Percentiles rank a stretch among this genome's conserved stretches.
Conservation (phyloP, 2,113 vertebrate genomes). For the Pelobates fuscus region DNA sequence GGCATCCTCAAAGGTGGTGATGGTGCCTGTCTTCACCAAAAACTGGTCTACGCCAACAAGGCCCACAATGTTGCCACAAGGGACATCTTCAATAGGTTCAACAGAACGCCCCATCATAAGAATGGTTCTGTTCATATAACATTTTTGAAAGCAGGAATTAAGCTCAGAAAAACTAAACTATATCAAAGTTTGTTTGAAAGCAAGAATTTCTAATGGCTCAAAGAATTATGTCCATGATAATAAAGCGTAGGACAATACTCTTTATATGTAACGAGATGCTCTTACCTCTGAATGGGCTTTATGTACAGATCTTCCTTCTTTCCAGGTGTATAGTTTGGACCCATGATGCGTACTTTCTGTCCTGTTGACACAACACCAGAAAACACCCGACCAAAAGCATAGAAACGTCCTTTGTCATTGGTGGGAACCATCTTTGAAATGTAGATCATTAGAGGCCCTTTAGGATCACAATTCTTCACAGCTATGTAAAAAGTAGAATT, state of each 20-base stretch:
- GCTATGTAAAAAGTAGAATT: constrained; percentile 48
- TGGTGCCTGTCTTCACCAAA: no score
- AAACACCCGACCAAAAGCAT: constrained; percentile 65
- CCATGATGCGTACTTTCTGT: constrained; percentile 66
- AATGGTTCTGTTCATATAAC: constrained; percentile 63
- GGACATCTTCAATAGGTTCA: constrained; percentile 69
- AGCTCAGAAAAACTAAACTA: no score
- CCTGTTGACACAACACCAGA: constrained; percentile 63
- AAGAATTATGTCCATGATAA: no score
- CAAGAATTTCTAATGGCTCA: no score
- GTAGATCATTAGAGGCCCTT: constrained; percentile 66
- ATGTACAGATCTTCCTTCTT: constrained; percentile 70
- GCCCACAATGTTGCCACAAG: constrained; percentile 66
- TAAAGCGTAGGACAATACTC: no score
- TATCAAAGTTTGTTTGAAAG: no score
- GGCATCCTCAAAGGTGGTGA: no score
- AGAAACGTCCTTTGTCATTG: constrained; percentile 65
- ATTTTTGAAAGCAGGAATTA: no score
- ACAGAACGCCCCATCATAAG: constrained; percentile 68
- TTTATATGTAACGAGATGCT: not conserved
- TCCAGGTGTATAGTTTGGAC: constrained; percentile 65
- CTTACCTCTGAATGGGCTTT: constrained; percentile 66
- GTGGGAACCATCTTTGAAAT: constrained; percentile 68
- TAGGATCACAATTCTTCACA: constrained; percentile 66
- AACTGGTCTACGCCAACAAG: constrained; percentile 64